Evolutionary conservation across 2,888 invertebrate species (phyloP).

Genomic region (Teleogryllus oceanicus): DNA sequence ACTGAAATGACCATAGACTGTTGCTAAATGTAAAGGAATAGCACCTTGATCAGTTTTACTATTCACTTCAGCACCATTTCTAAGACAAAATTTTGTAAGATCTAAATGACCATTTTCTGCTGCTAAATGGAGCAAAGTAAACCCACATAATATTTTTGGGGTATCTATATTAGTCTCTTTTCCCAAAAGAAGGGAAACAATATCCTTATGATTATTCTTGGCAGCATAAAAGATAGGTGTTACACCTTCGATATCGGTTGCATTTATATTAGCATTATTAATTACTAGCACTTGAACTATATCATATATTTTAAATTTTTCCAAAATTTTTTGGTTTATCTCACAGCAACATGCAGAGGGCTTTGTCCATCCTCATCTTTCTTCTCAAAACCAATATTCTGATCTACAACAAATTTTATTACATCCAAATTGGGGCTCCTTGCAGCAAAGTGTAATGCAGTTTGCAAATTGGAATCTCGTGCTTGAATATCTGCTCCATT

Average conservation of each 20-base stretch:
- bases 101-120: slow-evolving; percentile 25
- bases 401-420: slow-evolving; percentile 35
- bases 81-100: slow-evolving; percentile 21
- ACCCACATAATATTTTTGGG: too few relatives aligned
- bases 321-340: background rate
- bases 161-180: background rate
- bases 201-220: slow-evolving; percentile 21
- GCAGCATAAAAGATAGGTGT: slow-evolving; percentile 21
- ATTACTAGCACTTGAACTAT: slow-evolving; percentile 23
- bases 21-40: background rate
- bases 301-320: slow-evolving; percentile 26
- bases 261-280: slow-evolving; percentile 29
- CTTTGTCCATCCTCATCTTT: slow-evolving; percentile 21
- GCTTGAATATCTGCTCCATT: slow-evolving; percentile 36
- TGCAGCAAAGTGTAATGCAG: slow-evolving; percentile 36
- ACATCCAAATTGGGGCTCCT: slow-evolving; percentile 31
- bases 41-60: background rate
- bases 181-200: background rate
- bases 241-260: slow-evolving; percentile 28
- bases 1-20: background rate
- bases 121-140: background rate
- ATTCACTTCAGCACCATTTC: slow-evolving; percentile 27
- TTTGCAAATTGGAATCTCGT: slow-evolving; percentile 24
- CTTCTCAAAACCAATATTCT: background rate
- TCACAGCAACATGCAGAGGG: slow-evolving; percentile 27